These are phyloP conservation scores for Hermodice carunculata DNA, from an alignment of 2,888 invertebrate species.

Conservation along the genomic window DNA sequence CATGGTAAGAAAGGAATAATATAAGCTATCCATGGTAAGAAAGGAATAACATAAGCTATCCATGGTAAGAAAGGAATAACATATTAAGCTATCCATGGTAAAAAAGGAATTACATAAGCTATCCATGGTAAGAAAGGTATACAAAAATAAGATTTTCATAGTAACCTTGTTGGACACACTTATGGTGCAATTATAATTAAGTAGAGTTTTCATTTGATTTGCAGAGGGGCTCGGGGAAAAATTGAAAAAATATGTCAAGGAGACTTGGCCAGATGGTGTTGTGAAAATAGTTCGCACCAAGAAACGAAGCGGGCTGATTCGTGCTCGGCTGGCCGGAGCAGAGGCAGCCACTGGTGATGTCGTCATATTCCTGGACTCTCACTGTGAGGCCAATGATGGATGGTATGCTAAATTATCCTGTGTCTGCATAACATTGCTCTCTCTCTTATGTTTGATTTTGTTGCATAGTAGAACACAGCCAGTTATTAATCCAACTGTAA, in stretches of 20 bases:
- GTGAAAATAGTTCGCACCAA: constrained; percentile 83
- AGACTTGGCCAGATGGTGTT: constrained; percentile 70
- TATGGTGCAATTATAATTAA: too few species aligned
- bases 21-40: too few species aligned
- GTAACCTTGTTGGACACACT: neutral
- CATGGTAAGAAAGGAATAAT: too few species aligned
- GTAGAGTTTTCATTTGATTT: neutral
- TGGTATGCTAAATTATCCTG: constrained; percentile 52
- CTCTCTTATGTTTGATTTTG: too few species aligned
- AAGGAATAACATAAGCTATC: too few species aligned
- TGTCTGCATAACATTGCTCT: neutral
- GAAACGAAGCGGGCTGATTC: constrained; percentile 86
- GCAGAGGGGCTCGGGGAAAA: constrained; percentile 60
- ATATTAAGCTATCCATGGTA: too few species aligned
- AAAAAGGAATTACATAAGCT: too few species aligned
- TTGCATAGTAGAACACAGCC: too few species aligned
- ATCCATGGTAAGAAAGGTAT: too few species aligned
- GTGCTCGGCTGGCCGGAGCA: constrained; percentile 91
- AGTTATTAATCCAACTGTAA: too few species aligned
- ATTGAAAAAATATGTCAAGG: constrained; percentile 75
- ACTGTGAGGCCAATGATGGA: constrained; percentile 66
- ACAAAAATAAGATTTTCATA: too few species aligned
- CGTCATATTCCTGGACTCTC: constrained; percentile 69
- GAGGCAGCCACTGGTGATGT: constrained; percentile 76
- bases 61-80: too few species aligned